These are phyloP conservation scores for Tinamus major DNA, from an alignment of 2,797 vertebrate species.

Conservation along the genomic window DNA sequence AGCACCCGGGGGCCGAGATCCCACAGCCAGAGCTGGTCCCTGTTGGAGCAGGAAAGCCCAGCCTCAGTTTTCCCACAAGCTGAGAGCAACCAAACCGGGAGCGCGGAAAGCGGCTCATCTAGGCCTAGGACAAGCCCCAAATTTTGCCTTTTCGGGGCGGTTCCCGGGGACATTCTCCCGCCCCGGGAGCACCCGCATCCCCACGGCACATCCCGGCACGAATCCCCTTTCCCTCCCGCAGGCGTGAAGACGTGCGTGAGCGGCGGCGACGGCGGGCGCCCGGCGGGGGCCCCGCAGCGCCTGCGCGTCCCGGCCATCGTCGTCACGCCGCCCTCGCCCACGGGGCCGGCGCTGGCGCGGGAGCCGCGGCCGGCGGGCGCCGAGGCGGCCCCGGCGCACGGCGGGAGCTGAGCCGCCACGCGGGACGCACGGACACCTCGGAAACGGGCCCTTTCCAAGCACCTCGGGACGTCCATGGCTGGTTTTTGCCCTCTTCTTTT, in stretches of 20 bases:
- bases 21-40: too few relatives aligned
- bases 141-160: too few relatives aligned
- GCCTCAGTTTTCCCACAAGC: too few relatives aligned
- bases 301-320: conserved; percentile 82
- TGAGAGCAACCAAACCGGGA: too few relatives aligned
- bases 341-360: conserved; percentile 52
- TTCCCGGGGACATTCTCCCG: too few relatives aligned
- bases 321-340: conserved; percentile 82
- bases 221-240: not conserved
- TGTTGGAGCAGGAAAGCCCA: too few relatives aligned
- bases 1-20: too few relatives aligned
- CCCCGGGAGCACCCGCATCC: too few relatives aligned
- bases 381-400: not conserved
- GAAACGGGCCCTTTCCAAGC: not conserved
- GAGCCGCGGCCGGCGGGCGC: conserved; percentile 22
- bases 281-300: not conserved
- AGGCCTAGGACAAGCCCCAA: too few relatives aligned
- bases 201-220: too few relatives aligned
- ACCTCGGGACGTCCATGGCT: not conserved
- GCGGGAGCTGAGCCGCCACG: not conserved
- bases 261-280: not conserved
- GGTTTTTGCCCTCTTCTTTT: not conserved
- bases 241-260: conserved; percentile 79
- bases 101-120: too few relatives aligned
- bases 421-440: too few relatives aligned